Base-by-base conservation (phyloP, 2,888 invertebrate species). In the Pandemis cinnamomeana region DNA sequence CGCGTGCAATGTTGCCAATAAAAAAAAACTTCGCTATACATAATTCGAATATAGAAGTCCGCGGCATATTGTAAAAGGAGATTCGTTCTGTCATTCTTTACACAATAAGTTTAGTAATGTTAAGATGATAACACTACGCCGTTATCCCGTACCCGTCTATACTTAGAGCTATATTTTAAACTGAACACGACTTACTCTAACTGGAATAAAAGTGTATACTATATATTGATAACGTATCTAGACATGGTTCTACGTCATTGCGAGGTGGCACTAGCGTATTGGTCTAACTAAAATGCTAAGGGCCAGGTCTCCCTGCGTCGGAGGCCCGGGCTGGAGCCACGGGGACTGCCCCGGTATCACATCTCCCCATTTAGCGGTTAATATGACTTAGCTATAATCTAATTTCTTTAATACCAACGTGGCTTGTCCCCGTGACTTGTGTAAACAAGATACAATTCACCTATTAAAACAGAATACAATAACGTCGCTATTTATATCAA, bases 221-320 rank as follows among this genome's bases (percentile, higher is more conserved):
- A 83, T 80, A 80, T 85, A 80, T 81, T 81, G 80, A 81, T 80
- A 83, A 81, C 83, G 81, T 84, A 83, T 83, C 86, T 89, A 89
- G 82, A 83, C 80, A 87, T 86, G 87, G 86, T 89, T 88, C 85
- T 89, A 89, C 80, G 84, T 85, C 80, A 84, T 86, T 92, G 92
- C 92, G 92, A 92, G 92, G 92, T 92, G 89, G 89, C 86, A 84
- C 89, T 87, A 87, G 84, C 87, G 78, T 83, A 86, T 84, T 82
- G 87, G 86, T 86, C 86, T 82, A 84, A 78, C 82, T 85, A 85
- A 64, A 64, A 64, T 48, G 46, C 63, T 64, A 64, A 7, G 13
- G 20, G 46, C 27, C 10, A 15, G 63, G 20, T 10, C 15, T 41
- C 44, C 15, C 42, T n/a, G 62, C 15, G 42, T 41, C 62, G 15